phyloP scores from a whole-genome alignment of 2,113 vertebrate species.

The Eudyptes chrysolophus region DNA sequence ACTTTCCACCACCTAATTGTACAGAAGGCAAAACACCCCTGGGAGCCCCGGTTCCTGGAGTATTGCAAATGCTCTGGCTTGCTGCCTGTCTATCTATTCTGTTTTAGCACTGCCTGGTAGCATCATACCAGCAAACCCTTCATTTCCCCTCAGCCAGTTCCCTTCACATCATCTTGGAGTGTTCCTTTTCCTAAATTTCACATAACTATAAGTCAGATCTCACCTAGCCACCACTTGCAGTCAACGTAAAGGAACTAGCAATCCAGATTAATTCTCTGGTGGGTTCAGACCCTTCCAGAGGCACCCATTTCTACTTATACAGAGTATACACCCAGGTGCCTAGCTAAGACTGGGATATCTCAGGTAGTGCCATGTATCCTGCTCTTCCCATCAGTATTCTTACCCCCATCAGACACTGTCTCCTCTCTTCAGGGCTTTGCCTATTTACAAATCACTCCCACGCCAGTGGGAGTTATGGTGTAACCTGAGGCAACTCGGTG shows the following conservation, averaged over 20 bases:
- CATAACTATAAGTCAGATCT: background rate
- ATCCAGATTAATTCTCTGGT: background rate
- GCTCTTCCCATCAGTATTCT: background rate
- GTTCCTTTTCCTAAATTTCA: background rate
- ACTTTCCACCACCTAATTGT: background rate
- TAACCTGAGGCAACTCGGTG: background rate
- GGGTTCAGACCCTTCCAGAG: background rate
- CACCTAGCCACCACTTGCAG: background rate
- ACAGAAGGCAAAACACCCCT: background rate
- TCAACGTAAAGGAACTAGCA: background rate
- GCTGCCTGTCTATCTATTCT: background rate
- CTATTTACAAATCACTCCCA: background rate
- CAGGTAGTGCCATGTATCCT: background rate
- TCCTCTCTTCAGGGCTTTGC: background rate
- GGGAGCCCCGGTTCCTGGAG: background rate
- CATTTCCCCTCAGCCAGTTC: background rate
- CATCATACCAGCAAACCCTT: background rate
- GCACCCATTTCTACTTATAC: background rate
- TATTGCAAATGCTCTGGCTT: background rate
- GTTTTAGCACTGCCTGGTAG: background rate
- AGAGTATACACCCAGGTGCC: background rate
- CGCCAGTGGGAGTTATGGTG: background rate
- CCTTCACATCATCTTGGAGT: background rate
- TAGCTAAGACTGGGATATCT: background rate
- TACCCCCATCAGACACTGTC: background rate